A percentile compares a stretch with the other conserved stretches of the same genome.
Conservation (phyloP, 2,113 vertebrate species). For the Panurus biarmicus region DNA sequence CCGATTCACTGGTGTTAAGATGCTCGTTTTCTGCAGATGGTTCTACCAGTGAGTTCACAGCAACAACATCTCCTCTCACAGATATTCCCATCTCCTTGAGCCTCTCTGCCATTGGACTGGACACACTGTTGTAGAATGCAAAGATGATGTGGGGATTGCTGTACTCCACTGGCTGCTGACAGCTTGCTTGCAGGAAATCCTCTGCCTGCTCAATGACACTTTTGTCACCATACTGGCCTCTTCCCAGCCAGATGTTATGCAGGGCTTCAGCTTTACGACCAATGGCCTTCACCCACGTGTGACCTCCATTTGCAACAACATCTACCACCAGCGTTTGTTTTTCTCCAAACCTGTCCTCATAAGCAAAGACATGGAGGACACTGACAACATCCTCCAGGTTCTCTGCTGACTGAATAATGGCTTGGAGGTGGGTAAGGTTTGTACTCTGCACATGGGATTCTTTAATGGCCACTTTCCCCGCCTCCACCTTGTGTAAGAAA, state of each 20-base stretch:
- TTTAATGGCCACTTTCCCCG: constrained; percentile 82
- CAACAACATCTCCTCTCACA: constrained; percentile 88
- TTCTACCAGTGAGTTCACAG: constrained; percentile 73
- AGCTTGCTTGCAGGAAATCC: constrained; percentile 87
- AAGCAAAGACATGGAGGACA: constrained; percentile 87
- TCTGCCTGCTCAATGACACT: constrained; percentile 86
- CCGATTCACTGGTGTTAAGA: constrained; percentile 55
- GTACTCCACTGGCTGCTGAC: constrained; percentile 88
- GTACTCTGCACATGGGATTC: constrained; percentile 94
- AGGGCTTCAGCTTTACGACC: constrained; percentile 93
- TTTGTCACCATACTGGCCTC: constrained; percentile 94
- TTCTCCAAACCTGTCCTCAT: constrained; percentile 73
- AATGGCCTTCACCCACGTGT: constrained; percentile 95
- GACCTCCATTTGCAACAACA: constrained; percentile 87
- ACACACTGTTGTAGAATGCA: constrained; percentile 92
- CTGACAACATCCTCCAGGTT: constrained; percentile 82
- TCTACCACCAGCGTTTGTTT: constrained; percentile 88
- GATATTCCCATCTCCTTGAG: constrained; percentile 87
- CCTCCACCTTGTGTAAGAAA: constrained; percentile 86
- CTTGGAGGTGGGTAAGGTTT: constrained; percentile 90
- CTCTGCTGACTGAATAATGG: constrained; percentile 85
- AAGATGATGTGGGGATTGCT: constrained; percentile 88
- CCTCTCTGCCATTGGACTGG: constrained; percentile 85
- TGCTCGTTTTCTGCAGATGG: constrained; percentile 18
- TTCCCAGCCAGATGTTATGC: constrained; percentile 95